Evolutionary conservation across 2,113 vertebrate species (phyloP).

Genomic region (Mungos mungo): DNA sequence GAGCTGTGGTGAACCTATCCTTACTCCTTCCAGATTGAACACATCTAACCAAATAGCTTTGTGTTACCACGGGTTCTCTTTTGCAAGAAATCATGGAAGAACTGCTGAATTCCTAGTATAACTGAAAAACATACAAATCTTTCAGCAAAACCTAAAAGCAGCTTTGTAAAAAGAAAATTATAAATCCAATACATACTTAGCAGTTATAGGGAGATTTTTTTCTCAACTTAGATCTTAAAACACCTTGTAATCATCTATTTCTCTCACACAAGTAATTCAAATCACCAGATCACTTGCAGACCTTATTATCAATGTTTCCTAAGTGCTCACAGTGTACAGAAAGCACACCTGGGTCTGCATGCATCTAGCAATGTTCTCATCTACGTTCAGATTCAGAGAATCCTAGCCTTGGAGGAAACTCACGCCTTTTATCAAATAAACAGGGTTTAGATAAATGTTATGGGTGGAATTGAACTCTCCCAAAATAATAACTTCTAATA

Average conservation of each 20-base stretch:
- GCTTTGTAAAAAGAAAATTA: not conserved
- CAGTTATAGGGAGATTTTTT: not conserved
- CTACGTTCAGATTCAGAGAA: not conserved
- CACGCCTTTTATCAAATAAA: not conserved
- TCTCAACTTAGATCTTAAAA: not conserved
- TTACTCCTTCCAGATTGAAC: constrained; percentile 42
- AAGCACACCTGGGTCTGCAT: not conserved
- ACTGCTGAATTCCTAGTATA: not conserved
- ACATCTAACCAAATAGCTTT: constrained; percentile 12
- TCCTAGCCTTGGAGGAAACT: not conserved
- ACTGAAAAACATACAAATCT: not conserved
- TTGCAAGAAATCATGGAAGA: constrained; percentile 34
- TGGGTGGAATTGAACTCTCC: not conserved
- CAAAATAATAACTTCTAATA: not conserved
- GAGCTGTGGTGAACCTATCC: not conserved
- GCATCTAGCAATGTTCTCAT: not conserved
- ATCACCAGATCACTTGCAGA: not conserved
- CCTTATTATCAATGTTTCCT: not conserved
- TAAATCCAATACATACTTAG: constrained; percentile 14
- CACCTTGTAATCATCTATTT: not conserved
- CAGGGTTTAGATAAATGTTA: not conserved
- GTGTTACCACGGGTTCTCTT: not conserved
- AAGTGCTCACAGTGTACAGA: not conserved
- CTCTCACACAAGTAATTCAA: not conserved
- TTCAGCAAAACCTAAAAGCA: not conserved